Evolutionary conservation across 2,113 vertebrate species (phyloP).

Genomic region (Collichthys lucidus): DNA sequence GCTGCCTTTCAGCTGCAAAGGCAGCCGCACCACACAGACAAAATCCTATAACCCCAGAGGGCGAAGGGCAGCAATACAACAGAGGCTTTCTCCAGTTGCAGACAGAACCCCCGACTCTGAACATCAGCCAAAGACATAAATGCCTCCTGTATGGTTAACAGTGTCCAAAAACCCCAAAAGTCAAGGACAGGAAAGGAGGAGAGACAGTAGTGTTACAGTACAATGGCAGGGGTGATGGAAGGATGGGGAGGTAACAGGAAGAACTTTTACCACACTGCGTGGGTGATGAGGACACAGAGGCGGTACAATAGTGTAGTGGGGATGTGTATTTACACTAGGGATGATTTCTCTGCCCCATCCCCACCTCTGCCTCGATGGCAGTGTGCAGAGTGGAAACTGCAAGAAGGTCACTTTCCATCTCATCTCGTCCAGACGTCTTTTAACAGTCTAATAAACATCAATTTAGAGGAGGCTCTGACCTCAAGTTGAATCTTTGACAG

Average conservation of each 20-base stretch:
- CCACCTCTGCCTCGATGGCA: constrained; percentile 59
- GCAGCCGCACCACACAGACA: constrained; percentile 31
- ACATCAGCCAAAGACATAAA: constrained; percentile 59
- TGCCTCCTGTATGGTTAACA: constrained; percentile 60
- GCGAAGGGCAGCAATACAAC: constrained; percentile 58
- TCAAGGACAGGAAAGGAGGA: constrained; percentile 60
- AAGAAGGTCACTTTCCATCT: constrained; percentile 48
- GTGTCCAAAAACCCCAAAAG: constrained; percentile 46
- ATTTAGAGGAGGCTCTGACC: constrained; percentile 40
- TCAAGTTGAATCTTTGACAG: constrained; percentile 48
- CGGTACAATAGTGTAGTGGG: constrained; percentile 38
- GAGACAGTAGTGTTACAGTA: constrained; percentile 53
- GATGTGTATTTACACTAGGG: constrained; percentile 71
- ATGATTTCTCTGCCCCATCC: constrained; percentile 41
- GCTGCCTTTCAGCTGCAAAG: constrained; percentile 72
- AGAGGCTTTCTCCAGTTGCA: constrained; percentile 61
- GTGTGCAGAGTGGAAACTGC: constrained; percentile 54
- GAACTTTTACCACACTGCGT: constrained; percentile 71
- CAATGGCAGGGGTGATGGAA: constrained; percentile 67
- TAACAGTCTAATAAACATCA: constrained; percentile 13
- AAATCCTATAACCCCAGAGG: constrained; percentile 46
- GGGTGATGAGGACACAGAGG: constrained; percentile 57
- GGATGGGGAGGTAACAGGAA: constrained; percentile 66
- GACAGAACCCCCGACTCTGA: constrained; percentile 55
- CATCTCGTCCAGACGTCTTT: constrained; percentile 32